These are phyloP conservation scores for Lepidothrix coronata DNA, from an alignment of 2,113 vertebrate species.

Conservation along the genomic window DNA sequence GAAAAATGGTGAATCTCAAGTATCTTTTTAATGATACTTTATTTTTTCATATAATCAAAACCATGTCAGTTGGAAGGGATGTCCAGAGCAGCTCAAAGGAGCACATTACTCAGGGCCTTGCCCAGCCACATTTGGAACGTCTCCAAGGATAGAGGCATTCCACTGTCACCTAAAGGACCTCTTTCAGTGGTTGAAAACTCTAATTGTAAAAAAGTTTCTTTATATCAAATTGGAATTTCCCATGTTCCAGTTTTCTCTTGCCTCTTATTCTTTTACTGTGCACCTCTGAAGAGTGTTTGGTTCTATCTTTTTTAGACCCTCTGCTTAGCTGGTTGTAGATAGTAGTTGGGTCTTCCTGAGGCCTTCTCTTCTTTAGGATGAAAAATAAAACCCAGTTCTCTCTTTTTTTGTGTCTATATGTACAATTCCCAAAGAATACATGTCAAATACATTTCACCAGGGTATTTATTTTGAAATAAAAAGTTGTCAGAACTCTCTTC, in stretches of 20 bases:
- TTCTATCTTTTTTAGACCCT: neutral
- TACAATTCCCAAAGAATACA: neutral
- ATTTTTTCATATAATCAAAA: neutral
- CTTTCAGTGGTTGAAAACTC: neutral
- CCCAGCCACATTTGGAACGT: rapidly evolving
- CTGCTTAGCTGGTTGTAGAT: neutral
- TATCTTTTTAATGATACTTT: neutral
- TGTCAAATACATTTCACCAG: neutral
- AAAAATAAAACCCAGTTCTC: neutral
- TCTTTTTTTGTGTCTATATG: neutral
- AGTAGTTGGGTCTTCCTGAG: neutral
- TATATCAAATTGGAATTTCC: neutral
- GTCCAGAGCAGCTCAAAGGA: neutral
- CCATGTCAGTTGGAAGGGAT: neutral
- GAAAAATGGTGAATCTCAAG: neutral
- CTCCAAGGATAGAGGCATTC: neutral
- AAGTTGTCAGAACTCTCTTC: neutral
- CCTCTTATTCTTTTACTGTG: neutral
- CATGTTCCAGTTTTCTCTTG: neutral
- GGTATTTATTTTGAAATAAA: neutral
- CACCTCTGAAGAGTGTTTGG: neutral
- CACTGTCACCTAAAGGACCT: neutral
- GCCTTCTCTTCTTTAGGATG: neutral
- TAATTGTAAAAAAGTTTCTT: neutral
- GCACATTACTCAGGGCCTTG: neutral